Conservation (phyloP, 2,113 vertebrate species). For the Dicaeum eximium region DNA sequence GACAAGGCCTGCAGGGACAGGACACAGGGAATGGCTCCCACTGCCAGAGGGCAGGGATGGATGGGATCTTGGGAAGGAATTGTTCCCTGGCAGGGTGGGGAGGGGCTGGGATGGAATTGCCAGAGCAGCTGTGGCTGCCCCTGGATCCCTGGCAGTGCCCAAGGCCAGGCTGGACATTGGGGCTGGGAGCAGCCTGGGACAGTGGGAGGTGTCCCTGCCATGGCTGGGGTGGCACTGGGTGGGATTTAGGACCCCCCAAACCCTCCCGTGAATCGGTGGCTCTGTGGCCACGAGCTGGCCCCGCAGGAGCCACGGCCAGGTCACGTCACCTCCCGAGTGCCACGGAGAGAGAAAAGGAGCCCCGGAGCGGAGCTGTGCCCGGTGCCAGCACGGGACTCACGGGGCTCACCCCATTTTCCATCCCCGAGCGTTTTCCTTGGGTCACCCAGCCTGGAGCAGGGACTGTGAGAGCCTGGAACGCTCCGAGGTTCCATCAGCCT, state of each 20-base stretch:
- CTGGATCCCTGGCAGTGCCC: not conserved
- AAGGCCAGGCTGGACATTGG: not conserved
- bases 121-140: not conserved
- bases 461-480: not conserved
- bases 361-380: not conserved
- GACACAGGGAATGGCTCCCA: not conserved
- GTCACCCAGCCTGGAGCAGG: not conserved
- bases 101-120: not conserved
- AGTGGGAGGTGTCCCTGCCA: not conserved
- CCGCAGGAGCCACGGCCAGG: not conserved
- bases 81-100: not conserved
- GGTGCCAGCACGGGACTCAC: not conserved
- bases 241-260: not conserved
- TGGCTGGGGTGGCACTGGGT: not conserved
- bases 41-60: not conserved
- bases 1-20: not conserved
- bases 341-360: not conserved
- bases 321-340: not conserved
- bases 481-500: not conserved
- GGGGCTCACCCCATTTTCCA: not conserved
- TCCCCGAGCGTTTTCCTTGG: fast-evolving
- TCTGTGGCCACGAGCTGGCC: not conserved
- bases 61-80: not conserved
- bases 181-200: not conserved
- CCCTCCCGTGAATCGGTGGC: fast-evolving